Percentiles rank a stretch among this genome's conserved stretches.
phyloP scores from a whole-genome alignment of 2,797 vertebrate species.

The Atherinosoma microstoma region DNA sequence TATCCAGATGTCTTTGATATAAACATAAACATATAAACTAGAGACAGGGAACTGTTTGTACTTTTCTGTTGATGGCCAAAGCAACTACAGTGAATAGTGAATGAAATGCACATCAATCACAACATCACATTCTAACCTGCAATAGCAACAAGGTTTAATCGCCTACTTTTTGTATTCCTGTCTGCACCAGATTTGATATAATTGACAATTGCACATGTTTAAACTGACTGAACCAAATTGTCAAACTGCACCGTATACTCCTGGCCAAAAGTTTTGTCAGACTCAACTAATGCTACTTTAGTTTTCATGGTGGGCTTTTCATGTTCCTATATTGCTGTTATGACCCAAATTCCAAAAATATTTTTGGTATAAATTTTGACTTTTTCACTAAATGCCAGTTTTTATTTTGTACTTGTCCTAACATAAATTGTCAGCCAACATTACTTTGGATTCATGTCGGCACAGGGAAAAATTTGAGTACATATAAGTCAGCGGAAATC shows the following conservation, averaged over 20 bases:
- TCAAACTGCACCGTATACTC: neutral
- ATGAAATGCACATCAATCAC: neutral
- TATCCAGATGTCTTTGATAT: slow-evolving; percentile 35
- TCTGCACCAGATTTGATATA: neutral
- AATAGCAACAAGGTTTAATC: neutral
- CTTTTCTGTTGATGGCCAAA: neutral
- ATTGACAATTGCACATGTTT: neutral
- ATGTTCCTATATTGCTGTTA: too few relatives aligned
- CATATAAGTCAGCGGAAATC: neutral
- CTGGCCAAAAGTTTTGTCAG: neutral
- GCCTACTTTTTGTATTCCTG: neutral
- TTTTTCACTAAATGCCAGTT: neutral
- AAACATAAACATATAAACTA: slow-evolving; percentile 11
- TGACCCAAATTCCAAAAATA: neutral
- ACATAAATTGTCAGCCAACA: neutral
- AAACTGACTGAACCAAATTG: too few relatives aligned
- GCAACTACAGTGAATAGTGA: neutral
- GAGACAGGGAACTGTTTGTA: neutral
- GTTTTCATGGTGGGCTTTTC: neutral
- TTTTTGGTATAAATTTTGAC: neutral
- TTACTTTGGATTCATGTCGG: neutral
- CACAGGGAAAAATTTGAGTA: neutral
- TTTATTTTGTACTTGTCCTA: neutral
- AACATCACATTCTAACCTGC: neutral
- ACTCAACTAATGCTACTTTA: neutral